A percentile compares a stretch with the other conserved stretches of the same genome.
These are phyloP conservation scores for Eupithecia subfuscata DNA, from an alignment of 2,888 invertebrate genomes.

Conservation along the genomic window DNA sequence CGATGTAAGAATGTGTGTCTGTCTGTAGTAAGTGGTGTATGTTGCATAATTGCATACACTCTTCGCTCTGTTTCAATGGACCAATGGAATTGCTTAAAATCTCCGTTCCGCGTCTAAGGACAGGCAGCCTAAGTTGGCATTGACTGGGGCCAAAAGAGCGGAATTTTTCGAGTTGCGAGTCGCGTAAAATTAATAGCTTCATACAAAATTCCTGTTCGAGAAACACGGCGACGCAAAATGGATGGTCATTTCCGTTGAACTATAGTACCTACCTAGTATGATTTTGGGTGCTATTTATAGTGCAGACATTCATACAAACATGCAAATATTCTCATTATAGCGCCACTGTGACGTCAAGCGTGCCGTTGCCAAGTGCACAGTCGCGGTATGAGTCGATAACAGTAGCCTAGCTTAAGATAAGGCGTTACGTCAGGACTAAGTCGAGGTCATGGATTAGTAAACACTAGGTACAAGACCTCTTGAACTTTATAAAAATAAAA, in stretches of 20 bases:
- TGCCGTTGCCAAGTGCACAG: slow-evolving; percentile 48
- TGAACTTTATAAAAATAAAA: neutral
- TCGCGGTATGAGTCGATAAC: slow-evolving; percentile 23
- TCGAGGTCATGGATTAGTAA: neutral
- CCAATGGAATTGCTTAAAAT: no score
- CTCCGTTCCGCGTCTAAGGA: no score
- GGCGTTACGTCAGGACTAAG: slow-evolving; percentile 4
- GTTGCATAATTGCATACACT: no score
- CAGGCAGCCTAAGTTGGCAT: no score
- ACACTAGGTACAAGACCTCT: neutral
- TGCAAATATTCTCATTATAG: neutral
- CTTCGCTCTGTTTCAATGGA: no score
- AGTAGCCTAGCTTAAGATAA: slow-evolving; percentile 34
- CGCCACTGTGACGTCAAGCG: slow-evolving; percentile 39
- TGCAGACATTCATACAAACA: neutral
- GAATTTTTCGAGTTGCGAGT: neutral
- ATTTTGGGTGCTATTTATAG: neutral
- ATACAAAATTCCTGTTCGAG: neutral
- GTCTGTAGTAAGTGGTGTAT: no score
- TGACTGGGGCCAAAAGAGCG: neutral
- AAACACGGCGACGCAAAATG: neutral
- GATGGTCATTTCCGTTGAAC: no score
- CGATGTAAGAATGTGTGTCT: no score
- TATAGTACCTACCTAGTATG: neutral
- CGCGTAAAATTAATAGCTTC: neutral